phyloP scores from a whole-genome alignment of 1,140 invertebrate genomes.

The Calosoma granatense region DNA sequence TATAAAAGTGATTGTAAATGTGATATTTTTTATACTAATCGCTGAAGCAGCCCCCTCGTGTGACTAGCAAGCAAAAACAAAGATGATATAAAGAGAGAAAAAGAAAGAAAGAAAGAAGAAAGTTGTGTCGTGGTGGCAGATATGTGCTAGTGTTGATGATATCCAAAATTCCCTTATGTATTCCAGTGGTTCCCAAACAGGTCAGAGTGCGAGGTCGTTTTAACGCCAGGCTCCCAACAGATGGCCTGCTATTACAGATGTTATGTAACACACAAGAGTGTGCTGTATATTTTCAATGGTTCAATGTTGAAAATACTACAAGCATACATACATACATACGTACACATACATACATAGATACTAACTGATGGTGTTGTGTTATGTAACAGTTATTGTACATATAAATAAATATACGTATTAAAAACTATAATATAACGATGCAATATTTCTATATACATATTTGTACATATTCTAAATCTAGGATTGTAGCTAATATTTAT shows the following conservation, averaged over 20 bases:
- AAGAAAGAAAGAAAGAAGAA: too few relatives aligned
- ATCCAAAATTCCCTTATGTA: background rate
- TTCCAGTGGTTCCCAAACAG: background rate
- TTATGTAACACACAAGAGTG: background rate
- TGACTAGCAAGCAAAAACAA: too few relatives aligned
- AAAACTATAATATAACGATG: conserved; percentile 8
- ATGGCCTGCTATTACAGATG: too few relatives aligned
- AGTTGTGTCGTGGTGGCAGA: too few relatives aligned
- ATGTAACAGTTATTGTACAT: too few relatives aligned
- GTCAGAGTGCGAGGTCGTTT: background rate
- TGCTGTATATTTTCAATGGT: background rate
- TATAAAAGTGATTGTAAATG: conserved; percentile 9
- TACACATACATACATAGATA: too few relatives aligned
- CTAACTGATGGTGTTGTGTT: too few relatives aligned
- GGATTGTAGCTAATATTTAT: conserved; percentile 10
- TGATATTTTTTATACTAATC: conserved; percentile 8
- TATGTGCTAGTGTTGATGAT: too few relatives aligned
- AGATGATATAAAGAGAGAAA: too few relatives aligned
- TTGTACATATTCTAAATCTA: conserved; percentile 12
- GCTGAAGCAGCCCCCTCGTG: background rate
- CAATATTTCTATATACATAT: conserved; percentile 13
- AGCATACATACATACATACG: too few relatives aligned
- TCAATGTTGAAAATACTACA: background rate
- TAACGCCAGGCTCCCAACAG: background rate
- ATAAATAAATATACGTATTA: background rate